These are phyloP conservation scores for Scolopax rusticola DNA, from an alignment of 2,797 vertebrate genomes.

Conservation along the genomic window DNA sequence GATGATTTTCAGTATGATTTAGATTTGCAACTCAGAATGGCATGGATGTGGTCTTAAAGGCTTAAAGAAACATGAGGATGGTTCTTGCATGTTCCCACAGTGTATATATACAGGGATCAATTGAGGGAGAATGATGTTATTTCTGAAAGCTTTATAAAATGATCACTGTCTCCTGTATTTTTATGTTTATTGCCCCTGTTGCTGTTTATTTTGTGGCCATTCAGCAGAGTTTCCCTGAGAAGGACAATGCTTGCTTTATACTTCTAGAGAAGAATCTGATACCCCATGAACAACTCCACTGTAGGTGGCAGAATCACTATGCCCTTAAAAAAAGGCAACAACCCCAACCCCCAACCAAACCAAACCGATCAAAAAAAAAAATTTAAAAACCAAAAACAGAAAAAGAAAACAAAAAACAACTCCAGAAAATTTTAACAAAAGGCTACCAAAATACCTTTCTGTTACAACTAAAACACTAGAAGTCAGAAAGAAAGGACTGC, in stretches of 20 bases:
- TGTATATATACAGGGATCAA: neutral
- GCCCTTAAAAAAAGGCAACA: neutral
- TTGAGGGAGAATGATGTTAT: neutral
- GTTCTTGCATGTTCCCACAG: neutral
- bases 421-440: neutral
- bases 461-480: constrained; percentile 42
- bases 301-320: neutral
- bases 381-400: neutral
- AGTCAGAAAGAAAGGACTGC: neutral
- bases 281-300: neutral
- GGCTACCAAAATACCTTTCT: neutral
- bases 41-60: neutral
- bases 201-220: neutral
- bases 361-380: neutral
- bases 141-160: neutral
- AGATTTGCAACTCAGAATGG: neutral
- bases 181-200: neutral
- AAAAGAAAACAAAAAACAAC: neutral
- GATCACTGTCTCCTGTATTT: neutral
- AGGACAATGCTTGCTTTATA: neutral
- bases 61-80: neutral
- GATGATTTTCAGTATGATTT: neutral
- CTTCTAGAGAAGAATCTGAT: neutral
- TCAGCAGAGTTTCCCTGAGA: neutral
- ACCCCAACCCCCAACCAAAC: neutral